Percentiles rank a stretch among this genome's conserved stretches.
Evolutionary conservation across 2,797 vertebrate species (phyloP).

Genomic region (Peromyscus melanophrys): DNA sequence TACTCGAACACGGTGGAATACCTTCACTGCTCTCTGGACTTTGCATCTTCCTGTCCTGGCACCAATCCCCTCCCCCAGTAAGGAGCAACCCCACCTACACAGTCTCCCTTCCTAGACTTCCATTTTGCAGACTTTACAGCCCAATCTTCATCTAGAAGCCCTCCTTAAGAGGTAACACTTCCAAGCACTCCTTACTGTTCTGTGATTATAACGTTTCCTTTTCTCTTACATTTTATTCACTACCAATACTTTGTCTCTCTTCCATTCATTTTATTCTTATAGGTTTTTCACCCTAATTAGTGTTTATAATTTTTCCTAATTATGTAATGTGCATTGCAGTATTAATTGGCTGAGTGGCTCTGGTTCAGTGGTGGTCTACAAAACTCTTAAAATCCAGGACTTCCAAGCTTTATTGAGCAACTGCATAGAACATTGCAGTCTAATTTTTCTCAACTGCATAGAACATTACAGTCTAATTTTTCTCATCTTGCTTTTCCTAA

Average conservation of each 20-base stretch:
- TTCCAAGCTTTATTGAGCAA: not conserved
- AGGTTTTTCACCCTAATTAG: not conserved
- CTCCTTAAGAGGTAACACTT: not conserved
- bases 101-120: not conserved
- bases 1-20: rapidly evolving
- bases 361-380: not conserved
- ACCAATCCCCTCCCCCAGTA: not conserved
- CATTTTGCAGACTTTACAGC: not conserved
- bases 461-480: not conserved
- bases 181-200: too few relatives aligned
- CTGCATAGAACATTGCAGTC: not conserved
- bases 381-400: not conserved
- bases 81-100: not conserved
- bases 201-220: not conserved
- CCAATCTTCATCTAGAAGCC: not conserved
- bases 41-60: not conserved
- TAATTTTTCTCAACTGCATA: not conserved
- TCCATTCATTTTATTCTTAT: not conserved
- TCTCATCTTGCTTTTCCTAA: not conserved
- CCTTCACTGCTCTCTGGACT: not conserved
- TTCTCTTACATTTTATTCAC: not conserved
- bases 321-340: not conserved
- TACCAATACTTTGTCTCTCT: not conserved
- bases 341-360: not conserved
- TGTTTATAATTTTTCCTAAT: not conserved